Conservation (phyloP, 2,888 invertebrate genomes). For the Catocala sponsa region DNA sequence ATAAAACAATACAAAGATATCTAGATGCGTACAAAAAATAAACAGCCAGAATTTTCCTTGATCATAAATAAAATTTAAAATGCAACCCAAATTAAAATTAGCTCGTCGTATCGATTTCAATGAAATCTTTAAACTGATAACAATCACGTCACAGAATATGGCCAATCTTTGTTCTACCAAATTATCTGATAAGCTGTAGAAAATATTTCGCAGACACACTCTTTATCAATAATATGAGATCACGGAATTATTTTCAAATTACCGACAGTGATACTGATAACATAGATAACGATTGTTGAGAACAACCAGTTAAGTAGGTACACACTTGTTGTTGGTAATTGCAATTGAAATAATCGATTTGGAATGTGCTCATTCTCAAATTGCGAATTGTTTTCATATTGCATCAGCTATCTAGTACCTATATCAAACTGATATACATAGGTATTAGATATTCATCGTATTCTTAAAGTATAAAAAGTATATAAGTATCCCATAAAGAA, state of each 20-base stretch:
- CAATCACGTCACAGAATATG: not conserved
- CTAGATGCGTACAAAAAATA: too few relatives aligned
- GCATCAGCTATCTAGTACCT: too few relatives aligned
- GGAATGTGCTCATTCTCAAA: too few relatives aligned
- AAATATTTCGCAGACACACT: constrained; percentile 41
- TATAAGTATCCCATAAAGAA: too few relatives aligned
- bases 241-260: constrained; percentile 50
- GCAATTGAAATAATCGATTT: not conserved
- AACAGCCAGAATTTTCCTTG: too few relatives aligned
- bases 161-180: constrained; percentile 14
- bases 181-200: constrained; percentile 37
- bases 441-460: too few relatives aligned
- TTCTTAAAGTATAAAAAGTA: too few relatives aligned
- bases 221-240: constrained; percentile 42
- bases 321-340: constrained; percentile 2
- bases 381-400: too few relatives aligned
- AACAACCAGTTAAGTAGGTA: constrained; percentile 27
- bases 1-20: too few relatives aligned
- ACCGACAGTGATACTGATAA: constrained; percentile 42
- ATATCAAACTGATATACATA: too few relatives aligned
- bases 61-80: not conserved
- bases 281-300: constrained; percentile 32
- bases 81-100: not conserved
- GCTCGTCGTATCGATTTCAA: not conserved
- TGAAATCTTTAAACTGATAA: not conserved